Base-by-base conservation (phyloP, 2,113 vertebrate genomes). In the Lonchura striata region DNA sequence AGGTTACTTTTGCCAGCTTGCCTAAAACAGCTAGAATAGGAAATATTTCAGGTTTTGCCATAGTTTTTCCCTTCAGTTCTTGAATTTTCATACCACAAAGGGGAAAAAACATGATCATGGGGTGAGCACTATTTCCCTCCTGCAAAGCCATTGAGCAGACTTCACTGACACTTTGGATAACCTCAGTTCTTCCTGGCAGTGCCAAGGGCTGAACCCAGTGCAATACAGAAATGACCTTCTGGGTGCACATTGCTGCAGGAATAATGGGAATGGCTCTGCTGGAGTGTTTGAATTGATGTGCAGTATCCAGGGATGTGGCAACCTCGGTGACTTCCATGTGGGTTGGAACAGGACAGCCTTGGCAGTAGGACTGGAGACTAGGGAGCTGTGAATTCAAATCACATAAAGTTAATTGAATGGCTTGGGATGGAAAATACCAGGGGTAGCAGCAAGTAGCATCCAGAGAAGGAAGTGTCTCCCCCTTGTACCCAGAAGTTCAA, bases 241-340 rank as follows among this genome's bases (percentile, higher is more conserved):
- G 72, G 54, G 15, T 53, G 35, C 47, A 14, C 10, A 1, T 6
- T 14, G 14, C 60, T 63, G 54, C 22, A 30, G 59, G 27, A 22
- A 8, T 25, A 14, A 24, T 13, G 42, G 33, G 25, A 82, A 50
- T 75, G 42, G 24, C 33, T 76, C 16, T 31, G 3, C 15, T 59
- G 30, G 50, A 42, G n/a, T 25, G 1, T 49, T 65, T 59, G 44
- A 78, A 35, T 23, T 72, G 53, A 37, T 16, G 13, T n/a, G 44
- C 20, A 30, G 0, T 47, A 8, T 33, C 41, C 9, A 27, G 52
- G 27, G 64, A 37, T 44, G 17, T 53, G 60, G 41, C 33, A 59
- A 3, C 47, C 44, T 76, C 1, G 1, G 31, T 77, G 20, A 24
- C 42, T 64, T 64, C 21, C 7, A 0, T 7, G 9, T 19, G 4